Evolutionary conservation across 2,888 invertebrate genomes (phyloP).

Genomic region (Polydrusus tereticollis): DNA sequence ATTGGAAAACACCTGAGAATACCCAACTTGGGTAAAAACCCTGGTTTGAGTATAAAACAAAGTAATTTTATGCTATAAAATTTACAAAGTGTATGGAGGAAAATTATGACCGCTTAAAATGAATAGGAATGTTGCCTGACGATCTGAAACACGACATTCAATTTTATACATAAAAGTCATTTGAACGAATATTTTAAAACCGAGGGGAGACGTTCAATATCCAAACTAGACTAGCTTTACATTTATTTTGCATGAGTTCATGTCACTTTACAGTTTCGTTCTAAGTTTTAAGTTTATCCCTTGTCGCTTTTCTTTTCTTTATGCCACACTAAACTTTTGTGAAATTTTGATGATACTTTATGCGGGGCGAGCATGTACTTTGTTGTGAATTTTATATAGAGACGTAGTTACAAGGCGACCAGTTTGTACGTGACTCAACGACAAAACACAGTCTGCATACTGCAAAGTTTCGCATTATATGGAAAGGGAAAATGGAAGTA

Average conservation of each 20-base stretch:
- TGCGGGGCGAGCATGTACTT: conserved; percentile 35
- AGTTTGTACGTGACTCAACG: conserved; percentile 44
- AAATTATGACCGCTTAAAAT: no score
- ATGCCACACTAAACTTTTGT: conserved; percentile 33
- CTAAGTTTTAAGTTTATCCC: conserved; percentile 20
- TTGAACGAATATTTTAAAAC: conserved; percentile 9
- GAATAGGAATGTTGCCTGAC: background rate
- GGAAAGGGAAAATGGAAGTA: conserved; percentile 36
- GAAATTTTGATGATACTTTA: conserved; percentile 45
- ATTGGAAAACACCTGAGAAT: no score
- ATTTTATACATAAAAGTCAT: conserved; percentile 10
- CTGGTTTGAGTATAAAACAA: no score
- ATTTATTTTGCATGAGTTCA: conserved; percentile 33
- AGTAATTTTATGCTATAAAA: no score
- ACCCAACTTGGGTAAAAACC: no score
- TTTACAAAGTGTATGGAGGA: no score
- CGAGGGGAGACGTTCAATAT: conserved; percentile 11
- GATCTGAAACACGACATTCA: background rate
- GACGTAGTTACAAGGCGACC: conserved; percentile 36
- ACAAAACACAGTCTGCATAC: conserved; percentile 39
- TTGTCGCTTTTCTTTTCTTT: conserved; percentile 29
- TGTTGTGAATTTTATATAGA: conserved; percentile 43
- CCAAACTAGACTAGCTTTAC: conserved; percentile 12
- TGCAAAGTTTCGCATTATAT: conserved; percentile 44
- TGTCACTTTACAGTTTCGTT: conserved; percentile 24